Base-by-base conservation (phyloP, 2,888 invertebrate genomes). In the Caenorhabditis sulstoni region DNA sequence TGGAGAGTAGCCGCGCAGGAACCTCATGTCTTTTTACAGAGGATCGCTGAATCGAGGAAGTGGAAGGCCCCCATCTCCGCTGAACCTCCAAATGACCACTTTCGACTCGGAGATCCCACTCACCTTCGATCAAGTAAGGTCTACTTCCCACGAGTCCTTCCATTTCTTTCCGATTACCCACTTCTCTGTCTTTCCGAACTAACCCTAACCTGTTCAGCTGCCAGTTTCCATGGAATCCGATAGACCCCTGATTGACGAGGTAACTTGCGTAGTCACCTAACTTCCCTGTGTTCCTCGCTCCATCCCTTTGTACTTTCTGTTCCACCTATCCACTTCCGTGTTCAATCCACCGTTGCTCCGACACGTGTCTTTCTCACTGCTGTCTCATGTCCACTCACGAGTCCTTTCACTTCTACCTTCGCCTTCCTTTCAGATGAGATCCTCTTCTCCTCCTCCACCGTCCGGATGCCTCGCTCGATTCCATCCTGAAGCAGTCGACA, bases 401-500 rank as follows among this genome's bases (percentile, higher is more conserved):
- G 4, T 23, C 14, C 20, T 50, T 23, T 44, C 39, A 1, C 7
- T 4, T 23, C 29, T 1, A 16, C n/a, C 8, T 47, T 1, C n/a
- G n/a, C n/a, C n/a, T 29, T n/a, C 11, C 39, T 79, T 81, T 23
- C 78, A 81, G 81, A 66, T 81, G 44, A 62, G 83, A 0, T 75
- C 81, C 9, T 23, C 62, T 0, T 76, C 83, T 1, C 79, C 81
- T 16, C 59, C 62, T 8, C 81, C 82, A 20, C 65, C 78, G n/a
- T 77, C 81, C 29, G 79, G 77, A 52, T 84, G 84, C 50, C 58
- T 81, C 5, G 79, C 82, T 14, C 78, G 84, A 39, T 84, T 89
- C 29, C 85, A 86, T 77, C 89, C 89, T 12, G 89, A 89, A 70
- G 84, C 85, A 22, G 97, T 98, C 90, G 98, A 98, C 92, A 97